Base-by-base conservation (phyloP, 2,797 vertebrate species). In the Myioborus miniatus region DNA sequence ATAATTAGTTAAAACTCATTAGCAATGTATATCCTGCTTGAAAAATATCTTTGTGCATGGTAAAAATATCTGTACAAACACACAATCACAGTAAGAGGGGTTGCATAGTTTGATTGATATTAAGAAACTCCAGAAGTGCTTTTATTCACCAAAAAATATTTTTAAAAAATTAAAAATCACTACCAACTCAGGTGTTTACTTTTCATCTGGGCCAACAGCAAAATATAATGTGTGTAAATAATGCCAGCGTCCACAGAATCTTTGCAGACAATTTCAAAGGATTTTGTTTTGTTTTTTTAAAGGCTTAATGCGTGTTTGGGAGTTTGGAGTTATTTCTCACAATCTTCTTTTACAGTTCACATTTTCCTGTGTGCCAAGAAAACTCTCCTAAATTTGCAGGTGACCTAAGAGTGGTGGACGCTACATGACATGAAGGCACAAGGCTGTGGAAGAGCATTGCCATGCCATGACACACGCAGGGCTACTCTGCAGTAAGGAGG, bases 391-490 rank as follows among this genome's bases (percentile, higher is more conserved):
- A 34, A 52, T 65, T 81, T 65, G 11, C 29, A 20, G 30, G 21
- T 64, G 43, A 63, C 29, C 24, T 52, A 29, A 16, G 24, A 64
- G 6, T 8, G 23, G 9, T 60, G 12, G n/a, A 36, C 56, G 17
- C 32, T 56, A 24, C 1, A 3, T 43, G 60, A 18, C 27, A 20
- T 0, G 20, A 87, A 27, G 0, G 1, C 32, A 29, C 20, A 26
- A 53, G 44, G 32, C 37, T 16, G 4, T 9, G 9, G n/a, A 65
- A 63, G 47, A 63, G 36, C n/a, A 39, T 6, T 12, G 29, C 27
- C 47, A 60, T 30, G 56, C 41, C 26, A 26, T 0, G 0, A 16
- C 47, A 41, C 47, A 60, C 0, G 0, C 12, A 34, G 37, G 10
- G 21, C 55, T 63, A 4, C 29, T 23, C 78, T n/a, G 23, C 36